phyloP scores from a whole-genome alignment of 2,113 vertebrate species.

The Misgurnus mizolepis region DNA sequence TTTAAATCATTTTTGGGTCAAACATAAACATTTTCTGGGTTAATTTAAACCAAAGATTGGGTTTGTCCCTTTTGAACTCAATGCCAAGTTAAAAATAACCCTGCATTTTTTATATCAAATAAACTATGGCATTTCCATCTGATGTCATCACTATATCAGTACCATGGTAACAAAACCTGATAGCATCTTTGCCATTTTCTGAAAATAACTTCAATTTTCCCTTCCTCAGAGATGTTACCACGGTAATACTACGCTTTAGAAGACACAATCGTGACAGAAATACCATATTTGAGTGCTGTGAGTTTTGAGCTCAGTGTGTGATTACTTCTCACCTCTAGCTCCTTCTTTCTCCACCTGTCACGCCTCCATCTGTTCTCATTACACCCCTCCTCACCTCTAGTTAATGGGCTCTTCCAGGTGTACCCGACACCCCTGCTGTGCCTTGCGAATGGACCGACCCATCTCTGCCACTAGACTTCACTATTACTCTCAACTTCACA shows the following conservation, averaged over 20 bases:
- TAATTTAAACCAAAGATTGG: too few species aligned
- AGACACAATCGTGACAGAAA: neutral
- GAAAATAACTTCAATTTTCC: neutral
- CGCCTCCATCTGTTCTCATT: constrained; percentile 63
- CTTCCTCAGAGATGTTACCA: neutral
- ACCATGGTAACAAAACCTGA: neutral
- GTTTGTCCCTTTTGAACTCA: too few species aligned
- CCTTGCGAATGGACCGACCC: constrained; percentile 13
- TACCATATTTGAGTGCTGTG: constrained; percentile 64
- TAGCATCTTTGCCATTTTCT: neutral
- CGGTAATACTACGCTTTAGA: neutral
- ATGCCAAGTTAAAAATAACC: too few species aligned
- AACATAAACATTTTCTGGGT: too few species aligned
- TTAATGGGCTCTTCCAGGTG: constrained; percentile 40
- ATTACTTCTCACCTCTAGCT: constrained; percentile 74
- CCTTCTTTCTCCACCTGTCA: constrained; percentile 67
- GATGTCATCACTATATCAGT: neutral
- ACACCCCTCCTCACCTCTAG: constrained; percentile 60
- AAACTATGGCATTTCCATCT: too few species aligned
- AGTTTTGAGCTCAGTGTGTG: constrained; percentile 65
- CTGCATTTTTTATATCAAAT: too few species aligned
- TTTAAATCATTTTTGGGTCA: too few species aligned
- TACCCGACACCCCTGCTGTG: neutral
- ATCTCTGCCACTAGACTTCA: constrained; percentile 21
- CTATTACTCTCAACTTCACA: neutral